Percentiles rank a stretch among this genome's conserved stretches.
These are phyloP conservation scores for Copidosoma aretas DNA, from an alignment of 2,888 invertebrate genomes.

Conservation along the genomic window DNA sequence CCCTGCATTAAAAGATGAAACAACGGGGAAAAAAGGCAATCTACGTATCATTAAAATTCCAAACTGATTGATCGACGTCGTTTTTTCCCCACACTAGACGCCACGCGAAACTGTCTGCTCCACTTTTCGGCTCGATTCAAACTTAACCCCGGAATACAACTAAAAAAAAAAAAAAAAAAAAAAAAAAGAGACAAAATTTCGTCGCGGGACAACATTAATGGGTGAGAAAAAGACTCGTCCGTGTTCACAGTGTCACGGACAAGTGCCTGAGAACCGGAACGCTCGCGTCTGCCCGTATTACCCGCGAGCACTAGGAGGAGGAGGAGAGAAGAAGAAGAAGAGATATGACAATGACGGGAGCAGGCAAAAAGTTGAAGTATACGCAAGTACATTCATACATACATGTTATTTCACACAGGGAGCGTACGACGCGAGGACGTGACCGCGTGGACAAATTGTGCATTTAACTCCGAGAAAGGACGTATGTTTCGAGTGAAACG, in stretches of 20 bases:
- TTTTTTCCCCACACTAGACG: background rate
- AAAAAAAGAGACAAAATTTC: too few relatives aligned
- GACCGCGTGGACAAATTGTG: slow-evolving; percentile 53
- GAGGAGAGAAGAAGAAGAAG: background rate
- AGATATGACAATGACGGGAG: slow-evolving; percentile 21
- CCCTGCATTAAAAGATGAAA: too few relatives aligned
- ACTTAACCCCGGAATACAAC: too few relatives aligned
- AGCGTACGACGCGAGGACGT: slow-evolving; percentile 48
- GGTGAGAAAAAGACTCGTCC: slow-evolving; percentile 48
- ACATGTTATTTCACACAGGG: too few relatives aligned
- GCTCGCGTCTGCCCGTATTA: slow-evolving; percentile 37
- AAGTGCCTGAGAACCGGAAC: slow-evolving; percentile 58
- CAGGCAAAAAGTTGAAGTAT: background rate
- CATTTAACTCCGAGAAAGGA: slow-evolving; percentile 20
- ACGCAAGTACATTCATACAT: too few relatives aligned
- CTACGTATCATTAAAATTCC: too few relatives aligned
- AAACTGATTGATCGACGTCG: too few relatives aligned
- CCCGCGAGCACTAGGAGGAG: background rate
- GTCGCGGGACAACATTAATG: slow-evolving; percentile 55
- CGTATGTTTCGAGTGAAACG: too few relatives aligned
- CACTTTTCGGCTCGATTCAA: too few relatives aligned
- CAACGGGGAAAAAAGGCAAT: background rate
- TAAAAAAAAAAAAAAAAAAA: too few relatives aligned
- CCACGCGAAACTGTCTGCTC: too few relatives aligned
- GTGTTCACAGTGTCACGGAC: slow-evolving; percentile 52